These are phyloP conservation scores for Loris lydekkerianus DNA, from an alignment of 2,797 vertebrate species.

Conservation along the genomic window DNA sequence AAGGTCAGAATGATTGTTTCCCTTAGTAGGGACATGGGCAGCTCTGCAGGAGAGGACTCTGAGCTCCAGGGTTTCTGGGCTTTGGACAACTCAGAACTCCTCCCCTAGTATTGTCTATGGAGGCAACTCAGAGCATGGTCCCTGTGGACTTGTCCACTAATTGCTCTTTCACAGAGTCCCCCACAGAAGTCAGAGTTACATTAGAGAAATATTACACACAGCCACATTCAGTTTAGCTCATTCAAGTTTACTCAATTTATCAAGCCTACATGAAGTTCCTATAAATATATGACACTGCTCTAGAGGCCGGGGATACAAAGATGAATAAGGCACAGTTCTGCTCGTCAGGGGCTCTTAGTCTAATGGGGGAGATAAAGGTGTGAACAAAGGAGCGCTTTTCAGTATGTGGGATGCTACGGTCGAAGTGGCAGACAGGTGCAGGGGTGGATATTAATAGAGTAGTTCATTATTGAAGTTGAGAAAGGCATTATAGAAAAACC, in stretches of 20 bases:
- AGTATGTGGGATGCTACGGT: neutral
- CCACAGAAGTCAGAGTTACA: neutral
- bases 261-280: conserved; percentile 25
- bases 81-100: neutral
- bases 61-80: neutral
- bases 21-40: too few relatives aligned
- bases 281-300: conserved; percentile 7
- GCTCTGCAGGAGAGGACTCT: neutral
- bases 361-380: neutral
- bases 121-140: neutral
- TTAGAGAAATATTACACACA: conserved; percentile 53
- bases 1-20: neutral
- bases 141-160: neutral
- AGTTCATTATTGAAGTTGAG: neutral
- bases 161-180: conserved; percentile 55
- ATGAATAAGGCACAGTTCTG: neutral
- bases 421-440: neutral
- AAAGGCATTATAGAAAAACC: neutral
- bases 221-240: conserved; percentile 28
- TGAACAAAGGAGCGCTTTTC: neutral
- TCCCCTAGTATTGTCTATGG: neutral
- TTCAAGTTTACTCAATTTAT: conserved; percentile 68
- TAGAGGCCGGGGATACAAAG: neutral
- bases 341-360: neutral
- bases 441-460: neutral